Conservation (phyloP, 2,888 invertebrate species). For the Oeneis ivallda region DNA sequence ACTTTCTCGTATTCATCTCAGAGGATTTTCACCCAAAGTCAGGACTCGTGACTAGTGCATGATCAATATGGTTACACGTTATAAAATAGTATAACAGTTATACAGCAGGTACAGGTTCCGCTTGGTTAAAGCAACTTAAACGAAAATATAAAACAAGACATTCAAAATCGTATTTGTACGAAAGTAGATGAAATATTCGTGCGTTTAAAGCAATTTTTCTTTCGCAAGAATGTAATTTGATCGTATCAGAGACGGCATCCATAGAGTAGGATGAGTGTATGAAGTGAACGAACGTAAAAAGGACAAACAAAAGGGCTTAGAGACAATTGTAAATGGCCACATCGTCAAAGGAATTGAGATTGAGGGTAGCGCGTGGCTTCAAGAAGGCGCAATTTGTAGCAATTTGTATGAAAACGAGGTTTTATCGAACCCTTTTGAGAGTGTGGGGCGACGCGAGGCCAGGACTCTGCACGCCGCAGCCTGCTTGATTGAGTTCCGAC, state of each 20-base stretch:
- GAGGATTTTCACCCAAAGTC: too few relatives aligned
- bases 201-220: conserved; percentile 9
- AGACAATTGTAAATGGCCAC: conserved; percentile 7
- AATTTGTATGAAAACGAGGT: conserved; percentile 6
- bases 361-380: background rate
- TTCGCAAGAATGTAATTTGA: conserved; percentile 8
- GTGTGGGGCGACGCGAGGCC: background rate
- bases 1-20: too few relatives aligned
- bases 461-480: background rate
- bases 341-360: conserved; percentile 4
- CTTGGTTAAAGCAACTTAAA: background rate
- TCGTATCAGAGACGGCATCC: background rate
- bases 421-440: background rate
- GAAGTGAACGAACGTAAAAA: background rate
- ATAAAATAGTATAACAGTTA: too few relatives aligned
- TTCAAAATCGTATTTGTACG: background rate
- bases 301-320: conserved; percentile 2
- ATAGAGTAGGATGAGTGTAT: background rate
- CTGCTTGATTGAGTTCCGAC: background rate
- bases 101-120: too few relatives aligned
- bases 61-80: too few relatives aligned
- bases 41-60: too few relatives aligned
- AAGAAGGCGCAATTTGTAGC: conserved; percentile 7
- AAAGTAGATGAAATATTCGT: background rate
- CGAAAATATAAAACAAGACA: background rate